Conservation (phyloP, 2,113 vertebrate species). For the Ciconia maguari region DNA sequence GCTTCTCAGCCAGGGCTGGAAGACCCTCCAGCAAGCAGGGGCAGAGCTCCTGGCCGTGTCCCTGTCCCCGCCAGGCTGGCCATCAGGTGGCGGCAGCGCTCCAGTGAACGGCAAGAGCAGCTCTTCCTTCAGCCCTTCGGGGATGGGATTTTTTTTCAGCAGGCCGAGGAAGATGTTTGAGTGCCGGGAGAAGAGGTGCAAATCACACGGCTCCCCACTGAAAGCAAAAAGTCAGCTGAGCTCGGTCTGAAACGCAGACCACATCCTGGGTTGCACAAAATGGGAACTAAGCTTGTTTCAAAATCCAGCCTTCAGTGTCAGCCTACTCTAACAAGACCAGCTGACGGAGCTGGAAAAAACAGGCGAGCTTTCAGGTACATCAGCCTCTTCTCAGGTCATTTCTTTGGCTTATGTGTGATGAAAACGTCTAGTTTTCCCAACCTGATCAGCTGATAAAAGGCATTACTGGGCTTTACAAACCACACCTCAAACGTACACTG, state of each 20-base stretch:
- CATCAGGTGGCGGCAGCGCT: constrained; percentile 47
- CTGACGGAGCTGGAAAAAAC: not conserved
- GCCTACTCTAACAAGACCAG: not conserved
- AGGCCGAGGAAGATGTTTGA: not conserved
- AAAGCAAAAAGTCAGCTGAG: not conserved
- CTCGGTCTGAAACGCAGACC: not conserved
- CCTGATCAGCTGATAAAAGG: not conserved
- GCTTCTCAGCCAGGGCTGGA: not conserved
- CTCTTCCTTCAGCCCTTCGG: not conserved
- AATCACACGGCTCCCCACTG: not conserved
- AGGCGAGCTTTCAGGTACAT: not conserved
- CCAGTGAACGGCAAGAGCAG: not conserved
- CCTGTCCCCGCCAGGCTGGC: not conserved
- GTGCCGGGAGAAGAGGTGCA: not conserved
- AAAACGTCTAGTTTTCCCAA: not conserved
- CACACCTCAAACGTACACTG: not conserved
- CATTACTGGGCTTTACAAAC: not conserved
- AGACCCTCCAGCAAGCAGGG: not conserved
- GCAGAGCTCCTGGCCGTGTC: not conserved
- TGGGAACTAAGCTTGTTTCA: not conserved
- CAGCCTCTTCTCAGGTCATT: not conserved
- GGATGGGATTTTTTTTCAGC: not conserved
- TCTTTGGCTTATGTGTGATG: not conserved
- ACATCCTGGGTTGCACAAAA: not conserved
- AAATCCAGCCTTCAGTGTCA: not conserved